phyloP scores from a whole-genome alignment of 2,888 invertebrate genomes.

The Agriopis aurantiaria region DNA sequence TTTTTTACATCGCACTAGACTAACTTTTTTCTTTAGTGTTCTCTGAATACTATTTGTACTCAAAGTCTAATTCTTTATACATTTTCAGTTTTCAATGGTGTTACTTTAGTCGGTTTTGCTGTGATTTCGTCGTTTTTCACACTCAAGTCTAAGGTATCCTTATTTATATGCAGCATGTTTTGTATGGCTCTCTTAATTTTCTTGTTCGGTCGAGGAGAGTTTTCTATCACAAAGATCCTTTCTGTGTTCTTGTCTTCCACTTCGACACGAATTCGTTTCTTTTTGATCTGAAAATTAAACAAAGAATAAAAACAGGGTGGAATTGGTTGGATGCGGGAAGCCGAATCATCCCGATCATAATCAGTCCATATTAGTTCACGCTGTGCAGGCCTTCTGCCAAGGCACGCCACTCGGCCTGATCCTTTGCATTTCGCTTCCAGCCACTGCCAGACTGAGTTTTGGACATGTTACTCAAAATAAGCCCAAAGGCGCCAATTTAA shows the following conservation, averaged over 20 bases:
- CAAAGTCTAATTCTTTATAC: slow-evolving; percentile 31
- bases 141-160: slow-evolving; percentile 72
- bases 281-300: slow-evolving; percentile 61
- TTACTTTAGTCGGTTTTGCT: slow-evolving; percentile 76
- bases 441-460: too few relatives aligned
- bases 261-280: slow-evolving; percentile 47
- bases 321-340: background rate
- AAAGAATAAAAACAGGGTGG: background rate
- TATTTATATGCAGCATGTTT: slow-evolving; percentile 75
- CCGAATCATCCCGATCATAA: too few relatives aligned
- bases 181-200: slow-evolving; percentile 68
- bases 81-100: slow-evolving; percentile 70
- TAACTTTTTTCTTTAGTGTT: too few relatives aligned
- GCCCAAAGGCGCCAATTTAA: too few relatives aligned
- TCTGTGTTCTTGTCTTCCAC: slow-evolving; percentile 70
- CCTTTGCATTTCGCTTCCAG: too few relatives aligned
- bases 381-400: too few relatives aligned
- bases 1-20: too few relatives aligned
- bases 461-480: too few relatives aligned
- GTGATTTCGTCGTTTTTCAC: slow-evolving; percentile 70
- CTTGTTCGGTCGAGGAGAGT: slow-evolving; percentile 68
- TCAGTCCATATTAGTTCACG: too few relatives aligned
- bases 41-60: too few relatives aligned
- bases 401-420: too few relatives aligned
- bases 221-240: slow-evolving; percentile 74